Base-by-base conservation (phyloP, 1,140 invertebrate species). In the Polyergus mexicanus region DNA sequence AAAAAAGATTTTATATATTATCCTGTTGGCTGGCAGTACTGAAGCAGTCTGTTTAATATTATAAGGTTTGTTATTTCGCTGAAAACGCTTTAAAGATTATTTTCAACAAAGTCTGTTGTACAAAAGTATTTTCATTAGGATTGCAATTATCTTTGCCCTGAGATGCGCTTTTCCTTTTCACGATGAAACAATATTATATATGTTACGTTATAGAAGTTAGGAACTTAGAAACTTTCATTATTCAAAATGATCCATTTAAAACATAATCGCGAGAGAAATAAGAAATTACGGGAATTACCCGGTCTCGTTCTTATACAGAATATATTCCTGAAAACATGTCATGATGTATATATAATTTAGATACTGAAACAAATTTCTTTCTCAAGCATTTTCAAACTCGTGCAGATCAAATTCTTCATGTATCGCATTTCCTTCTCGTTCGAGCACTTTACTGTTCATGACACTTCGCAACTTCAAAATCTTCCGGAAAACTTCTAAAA, bases 71-170 rank as follows among this genome's bases (percentile, higher is more conserved):
- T 85, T 60, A 68, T 38, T 54, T 51, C 3, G 5, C 13, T 38
- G 19, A 54, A 13, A 83, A 81, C 8, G 19, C 3, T 66, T 66
- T 47, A 44, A 66, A 16, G 54, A 69, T 32, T 22, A 11, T 68
- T 84, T 51, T 66, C 28, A 60, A 80, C 5, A 19, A 16, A n/a
- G n/a, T n/a, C n/a, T n/a, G n/a, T n/a, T n/a, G n/a, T n/a, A n/a
- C n/a, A n/a, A n/a, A n/a, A n/a, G n/a, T n/a, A n/a, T n/a, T n/a
- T n/a, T 88, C 54, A 88, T 80, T n/a, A 11, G n/a, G 5, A 19
- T n/a, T 19, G 54, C 22, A 85, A 88, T 88, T 85, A 89, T 80
- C 74, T 85, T 62, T 25, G 56, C 7, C 10, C 25, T 2, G 5
- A 65, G 32, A 1, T 13, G 19, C n/a, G 4, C 22, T n/a, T 69